These are phyloP conservation scores for Sebastes aleutianus DNA, from an alignment of 2,797 vertebrate species.

Conservation along the genomic window DNA sequence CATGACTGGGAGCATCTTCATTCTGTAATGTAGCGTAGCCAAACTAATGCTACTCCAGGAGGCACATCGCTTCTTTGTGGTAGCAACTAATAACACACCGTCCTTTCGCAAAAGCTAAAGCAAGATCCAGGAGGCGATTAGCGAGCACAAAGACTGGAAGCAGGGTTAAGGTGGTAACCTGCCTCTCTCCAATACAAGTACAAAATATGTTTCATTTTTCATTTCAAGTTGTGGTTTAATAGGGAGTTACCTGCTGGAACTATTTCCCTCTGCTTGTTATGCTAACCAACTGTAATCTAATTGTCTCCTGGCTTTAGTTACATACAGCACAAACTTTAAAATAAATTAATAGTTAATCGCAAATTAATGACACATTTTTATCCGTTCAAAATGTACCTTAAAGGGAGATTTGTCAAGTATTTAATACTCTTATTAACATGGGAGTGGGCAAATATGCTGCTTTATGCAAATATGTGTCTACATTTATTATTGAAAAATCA, in stretches of 20 bases:
- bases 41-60: slow-evolving; percentile 11
- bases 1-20: neutral
- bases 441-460: too few species aligned
- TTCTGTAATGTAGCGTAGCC: slow-evolving; percentile 23
- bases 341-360: too few species aligned
- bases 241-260: neutral
- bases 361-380: too few species aligned
- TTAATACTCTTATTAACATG: too few species aligned
- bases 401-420: too few species aligned
- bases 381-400: too few species aligned
- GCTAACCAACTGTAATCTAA: neutral
- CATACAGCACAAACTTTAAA: too few species aligned
- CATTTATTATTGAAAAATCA: rapidly evolving
- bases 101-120: neutral
- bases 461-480: too few species aligned
- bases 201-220: neutral
- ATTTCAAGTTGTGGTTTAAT: neutral
- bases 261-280: neutral
- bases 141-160: neutral
- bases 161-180: too few species aligned
- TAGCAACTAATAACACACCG: neutral
- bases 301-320: too few species aligned
- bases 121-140: neutral
- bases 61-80: slow-evolving; percentile 6
- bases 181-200: neutral